Conservation (phyloP, 1,140 invertebrate species). For the Macrocentrus cingulum region DNA sequence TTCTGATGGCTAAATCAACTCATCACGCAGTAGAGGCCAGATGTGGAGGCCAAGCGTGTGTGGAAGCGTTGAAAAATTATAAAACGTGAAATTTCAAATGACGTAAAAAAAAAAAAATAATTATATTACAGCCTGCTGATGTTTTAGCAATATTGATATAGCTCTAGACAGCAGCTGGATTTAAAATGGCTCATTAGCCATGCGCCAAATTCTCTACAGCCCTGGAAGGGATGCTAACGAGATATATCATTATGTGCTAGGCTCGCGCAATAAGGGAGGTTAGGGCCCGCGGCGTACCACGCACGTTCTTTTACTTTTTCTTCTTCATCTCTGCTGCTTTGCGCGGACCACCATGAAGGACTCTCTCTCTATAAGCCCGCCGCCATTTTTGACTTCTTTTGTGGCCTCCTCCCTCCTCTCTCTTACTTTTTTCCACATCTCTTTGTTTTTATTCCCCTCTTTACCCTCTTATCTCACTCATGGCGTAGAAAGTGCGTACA, state of each 20-base stretch:
- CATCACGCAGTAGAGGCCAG: too few relatives aligned
- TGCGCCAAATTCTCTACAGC: slow-evolving; percentile 36
- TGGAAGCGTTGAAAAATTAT: too few relatives aligned
- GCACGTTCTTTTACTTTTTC: slow-evolving; percentile 1
- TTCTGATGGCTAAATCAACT: not conserved
- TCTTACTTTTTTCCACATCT: slow-evolving; percentile 20
- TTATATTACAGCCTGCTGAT: not conserved
- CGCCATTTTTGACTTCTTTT: slow-evolving; percentile 36
- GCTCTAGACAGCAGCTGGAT: slow-evolving; percentile 37
- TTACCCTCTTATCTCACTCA: too few relatives aligned
- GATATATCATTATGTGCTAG: slow-evolving; percentile 56
- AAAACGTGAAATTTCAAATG: not conserved
- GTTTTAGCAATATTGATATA: not conserved
- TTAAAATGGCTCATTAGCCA: slow-evolving; percentile 50
- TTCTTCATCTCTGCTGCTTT: not conserved
- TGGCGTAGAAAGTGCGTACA: too few relatives aligned
- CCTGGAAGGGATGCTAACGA: slow-evolving; percentile 38
- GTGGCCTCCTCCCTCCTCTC: slow-evolving; percentile 13
- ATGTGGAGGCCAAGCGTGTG: too few relatives aligned
- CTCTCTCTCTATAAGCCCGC: slow-evolving; percentile 37
- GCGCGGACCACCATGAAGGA: slow-evolving; percentile 55
- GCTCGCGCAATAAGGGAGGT: slow-evolving; percentile 43
- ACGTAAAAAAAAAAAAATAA: not conserved
- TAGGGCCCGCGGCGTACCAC: slow-evolving; percentile 23
- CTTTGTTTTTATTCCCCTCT: slow-evolving; percentile 7